Base-by-base conservation (phyloP, 2,797 vertebrate species). In the Staurois parvus region DNA sequence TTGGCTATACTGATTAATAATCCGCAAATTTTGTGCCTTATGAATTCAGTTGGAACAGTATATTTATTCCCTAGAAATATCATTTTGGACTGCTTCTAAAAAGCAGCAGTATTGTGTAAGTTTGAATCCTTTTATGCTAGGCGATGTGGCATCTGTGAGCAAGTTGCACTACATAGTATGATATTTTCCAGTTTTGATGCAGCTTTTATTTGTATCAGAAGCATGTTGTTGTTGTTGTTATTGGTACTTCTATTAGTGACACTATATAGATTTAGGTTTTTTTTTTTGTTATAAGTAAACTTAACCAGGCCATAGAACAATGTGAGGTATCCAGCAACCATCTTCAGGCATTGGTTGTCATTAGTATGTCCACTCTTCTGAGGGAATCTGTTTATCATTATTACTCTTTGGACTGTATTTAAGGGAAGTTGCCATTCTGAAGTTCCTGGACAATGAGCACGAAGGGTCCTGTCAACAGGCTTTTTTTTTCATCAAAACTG, bases 21-120 rank as follows among this genome's bases (percentile, higher is more conserved):
- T 72, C 48, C 62, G n/a, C 79, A 72, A 81, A 34, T 59, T 81
- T 59, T 81, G 79, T 81, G 79, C 79, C 79, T 81, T 81, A 81
- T 72, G 32, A 62, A 81, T 72, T 26, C 70, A 17, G 29, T 37
- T 62, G 32, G 32, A 59, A 72, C 24, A 26, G 29, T 34, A 24
- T 26, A 28, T n/a, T 37, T 70, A 69, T 79, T 48, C 42, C 13
- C 21, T 34, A 29, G 15, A 68, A 26, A 5, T 29, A 48, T 59
- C 32, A 80, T 28, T 80, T 29, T 70, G 9, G 28, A 66, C 64
- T 29, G n/a, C 28, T 26, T 26, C 10, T 34, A 19, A 28, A 37
- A 40, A 28, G 66, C 62, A 52, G 42, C 11, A 24, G 17, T 48
- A 42, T 73, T 73, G n/a, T 68, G 40, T 48, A 34, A 1, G 52